phyloP scores from a whole-genome alignment of 2,888 invertebrate species.

The Dasypogon diadema region DNA sequence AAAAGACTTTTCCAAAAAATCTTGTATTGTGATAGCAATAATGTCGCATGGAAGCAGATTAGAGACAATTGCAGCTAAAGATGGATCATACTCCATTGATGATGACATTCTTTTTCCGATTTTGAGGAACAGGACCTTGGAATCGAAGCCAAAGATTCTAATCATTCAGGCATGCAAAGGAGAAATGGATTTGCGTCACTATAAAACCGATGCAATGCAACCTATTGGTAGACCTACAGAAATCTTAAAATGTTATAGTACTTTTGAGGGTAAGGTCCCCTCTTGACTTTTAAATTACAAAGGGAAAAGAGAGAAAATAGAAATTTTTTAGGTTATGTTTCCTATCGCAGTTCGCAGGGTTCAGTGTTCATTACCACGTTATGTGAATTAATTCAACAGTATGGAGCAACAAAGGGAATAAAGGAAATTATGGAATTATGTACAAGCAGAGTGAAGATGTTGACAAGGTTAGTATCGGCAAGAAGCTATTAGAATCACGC shows the following conservation, averaged over 20 bases:
- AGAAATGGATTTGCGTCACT: conserved; percentile 58
- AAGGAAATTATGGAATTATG: conserved; percentile 64
- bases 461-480: conserved; percentile 58
- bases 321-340: conserved; percentile 62
- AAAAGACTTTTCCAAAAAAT: conserved; percentile 62
- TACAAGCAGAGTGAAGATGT: conserved; percentile 59
- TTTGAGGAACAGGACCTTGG: conserved; percentile 62
- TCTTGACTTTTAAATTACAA: not conserved
- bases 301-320: too few species aligned
- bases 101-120: conserved; percentile 64
- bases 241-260: conserved; percentile 67
- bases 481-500: too few species aligned
- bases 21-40: conserved; percentile 64
- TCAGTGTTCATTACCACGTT: conserved; percentile 65
- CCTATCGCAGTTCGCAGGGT: conserved; percentile 64
- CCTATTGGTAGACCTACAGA: conserved; percentile 61
- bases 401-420: conserved; percentile 61
- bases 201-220: conserved; percentile 14
- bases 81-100: conserved; percentile 63
- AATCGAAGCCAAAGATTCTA: conserved; percentile 65
- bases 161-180: conserved; percentile 68
- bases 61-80: conserved; percentile 64
- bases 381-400: conserved; percentile 61
- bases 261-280: conserved; percentile 65
- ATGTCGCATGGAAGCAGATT: conserved; percentile 64